Evolutionary conservation across 30 jellyfish, hydroid and myxozoan genomes (phyloP), one percentile per base, ranked within the genome.

Genomic region (Aurelia aurita): DNA sequence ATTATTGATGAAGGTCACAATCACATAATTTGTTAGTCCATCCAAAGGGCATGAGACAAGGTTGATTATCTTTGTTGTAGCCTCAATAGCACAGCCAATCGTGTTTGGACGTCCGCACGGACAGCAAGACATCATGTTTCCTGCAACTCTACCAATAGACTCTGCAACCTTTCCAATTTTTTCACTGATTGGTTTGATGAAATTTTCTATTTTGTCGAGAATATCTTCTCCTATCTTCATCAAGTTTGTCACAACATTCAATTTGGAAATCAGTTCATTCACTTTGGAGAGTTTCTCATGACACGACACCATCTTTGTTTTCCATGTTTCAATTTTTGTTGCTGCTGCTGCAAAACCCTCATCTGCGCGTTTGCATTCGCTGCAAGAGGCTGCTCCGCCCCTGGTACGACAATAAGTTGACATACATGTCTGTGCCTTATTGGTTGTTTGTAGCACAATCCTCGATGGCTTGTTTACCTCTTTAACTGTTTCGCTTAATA

Each of bases 91-190:
- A 63, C 75, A 63, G 44, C 75, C 75, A 19, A 63, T 63, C 0
- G 44, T 20, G 44, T 63, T 63, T 21, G 75, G 75, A 25, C 75
- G 75, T 63, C 75, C 75, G 39, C 75, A 63, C 39, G 75, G 75
- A 63, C 75, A 63, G 39, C 75, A 63, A 19, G 75, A 23, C 75
- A 63, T 63, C 34, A 63, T 16, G 44, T 63, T 63, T 11, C 51
- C 13, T 22, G 44, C 44, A 63, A 63, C 44, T 63, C 21, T 63
- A 25, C 75, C 75, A 23, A 63, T 43, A 7, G 75, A 63, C 18
- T 12, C 5, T 22, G 75, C 75, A 63, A 63, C 22, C 16, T 20
- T 19, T 16, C 14, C 13, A 0, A 63, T 32, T 25, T 63, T 63
- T 6, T 25, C 44, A 25, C 39, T 63, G 44, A 63, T 63, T 63